Conservation (phyloP, 2,113 vertebrate genomes). For the Macrotis lagotis region DNA sequence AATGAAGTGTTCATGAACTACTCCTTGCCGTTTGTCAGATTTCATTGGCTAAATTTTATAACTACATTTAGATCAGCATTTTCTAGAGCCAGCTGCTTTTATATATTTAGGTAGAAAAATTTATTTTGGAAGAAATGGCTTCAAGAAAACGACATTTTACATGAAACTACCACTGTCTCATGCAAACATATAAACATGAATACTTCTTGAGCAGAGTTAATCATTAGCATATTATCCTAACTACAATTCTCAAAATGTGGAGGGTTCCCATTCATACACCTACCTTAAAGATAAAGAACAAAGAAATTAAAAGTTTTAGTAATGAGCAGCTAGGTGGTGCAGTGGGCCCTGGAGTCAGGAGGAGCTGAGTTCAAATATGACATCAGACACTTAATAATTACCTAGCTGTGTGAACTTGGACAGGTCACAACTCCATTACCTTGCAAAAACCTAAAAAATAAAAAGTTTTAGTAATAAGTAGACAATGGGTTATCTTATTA, state of each 20-base stretch:
- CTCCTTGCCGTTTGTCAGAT: slow-evolving; percentile 70
- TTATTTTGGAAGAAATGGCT: slow-evolving; percentile 59
- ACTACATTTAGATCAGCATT: slow-evolving; percentile 57
- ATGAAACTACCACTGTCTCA: slow-evolving; percentile 18
- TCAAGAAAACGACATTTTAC: background rate
- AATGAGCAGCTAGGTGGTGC: too few relatives aligned
- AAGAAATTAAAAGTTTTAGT: background rate
- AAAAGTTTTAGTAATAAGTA: background rate
- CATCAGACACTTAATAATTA: too few relatives aligned
- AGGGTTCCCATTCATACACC: background rate
- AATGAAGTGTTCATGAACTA: slow-evolving; percentile 66
- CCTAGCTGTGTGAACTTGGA: too few relatives aligned
- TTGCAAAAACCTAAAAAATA: too few relatives aligned
- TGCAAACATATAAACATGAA: background rate
- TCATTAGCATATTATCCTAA: background rate
- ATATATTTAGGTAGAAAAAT: slow-evolving; percentile 60
- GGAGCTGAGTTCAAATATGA: too few relatives aligned
- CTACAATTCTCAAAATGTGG: background rate
- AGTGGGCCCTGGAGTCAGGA: too few relatives aligned
- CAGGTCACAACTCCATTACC: too few relatives aligned
- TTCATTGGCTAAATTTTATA: slow-evolving; percentile 58
- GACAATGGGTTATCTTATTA: background rate
- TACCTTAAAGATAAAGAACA: background rate
- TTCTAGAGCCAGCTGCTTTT: slow-evolving; percentile 68
- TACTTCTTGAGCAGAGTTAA: background rate